phyloP scores from a whole-genome alignment of 1,140 invertebrate genomes.

The Tetramorium simillimum region DNA sequence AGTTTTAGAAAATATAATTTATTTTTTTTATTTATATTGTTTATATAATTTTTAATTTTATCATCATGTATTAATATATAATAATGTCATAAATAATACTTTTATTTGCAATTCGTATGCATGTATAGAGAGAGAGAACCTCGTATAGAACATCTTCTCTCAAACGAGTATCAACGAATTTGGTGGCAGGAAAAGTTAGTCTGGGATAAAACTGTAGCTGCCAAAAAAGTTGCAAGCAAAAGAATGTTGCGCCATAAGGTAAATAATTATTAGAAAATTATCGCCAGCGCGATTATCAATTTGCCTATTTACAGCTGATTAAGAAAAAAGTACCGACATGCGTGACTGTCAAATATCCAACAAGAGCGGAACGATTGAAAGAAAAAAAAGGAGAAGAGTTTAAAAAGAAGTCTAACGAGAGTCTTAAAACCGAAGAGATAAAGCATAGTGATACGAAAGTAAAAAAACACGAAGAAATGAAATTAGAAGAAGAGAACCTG shows the following conservation, averaged over 20 bases:
- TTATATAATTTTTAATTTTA: neutral
- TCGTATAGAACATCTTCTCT: constrained; percentile 71
- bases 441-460: neutral
- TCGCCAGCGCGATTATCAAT: neutral
- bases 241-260: constrained; percentile 57
- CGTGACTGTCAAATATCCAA: constrained; percentile 32
- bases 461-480: neutral
- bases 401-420: neutral
- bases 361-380: neutral
- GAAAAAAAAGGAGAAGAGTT: neutral
- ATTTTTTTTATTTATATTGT: neutral
- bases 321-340: constrained; percentile 45
- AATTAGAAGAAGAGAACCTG: neutral
- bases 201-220: constrained; percentile 64
- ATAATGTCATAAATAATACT: neutral
- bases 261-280: neutral
- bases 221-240: constrained; percentile 15
- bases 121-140: constrained; percentile 58
- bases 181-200: constrained; percentile 73
- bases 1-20: neutral
- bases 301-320: constrained; percentile 8
- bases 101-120: neutral
- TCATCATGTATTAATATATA: neutral
- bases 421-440: too few species aligned
- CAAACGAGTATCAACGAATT: constrained; percentile 77